A percentile compares a stretch with the other conserved stretches of the same genome.
Conservation (phyloP, 2,888 invertebrate genomes). For the Harpalus rubripes region DNA sequence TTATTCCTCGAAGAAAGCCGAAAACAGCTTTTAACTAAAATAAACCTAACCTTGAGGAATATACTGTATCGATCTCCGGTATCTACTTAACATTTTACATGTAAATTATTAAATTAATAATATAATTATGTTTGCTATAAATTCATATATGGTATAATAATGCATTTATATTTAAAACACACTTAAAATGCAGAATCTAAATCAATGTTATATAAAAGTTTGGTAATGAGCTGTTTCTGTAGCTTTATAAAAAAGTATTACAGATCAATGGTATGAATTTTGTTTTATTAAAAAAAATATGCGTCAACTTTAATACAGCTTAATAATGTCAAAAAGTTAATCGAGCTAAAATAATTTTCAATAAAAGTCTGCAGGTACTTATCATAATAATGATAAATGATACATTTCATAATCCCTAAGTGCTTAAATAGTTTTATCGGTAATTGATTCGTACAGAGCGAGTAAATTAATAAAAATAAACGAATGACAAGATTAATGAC, state of each 20-base stretch:
- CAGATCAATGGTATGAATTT: not conserved
- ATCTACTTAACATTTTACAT: too few relatives aligned
- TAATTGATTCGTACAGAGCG: slow-evolving; percentile 25
- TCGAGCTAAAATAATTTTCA: slow-evolving; percentile 10
- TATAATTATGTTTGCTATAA: too few relatives aligned
- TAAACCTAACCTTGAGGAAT: too few relatives aligned
- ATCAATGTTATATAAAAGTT: too few relatives aligned
- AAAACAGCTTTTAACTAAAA: too few relatives aligned
- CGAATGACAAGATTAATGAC: slow-evolving; percentile 46
- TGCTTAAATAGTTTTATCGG: slow-evolving; percentile 42
- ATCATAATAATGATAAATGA: slow-evolving; percentile 37
- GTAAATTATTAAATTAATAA: too few relatives aligned
- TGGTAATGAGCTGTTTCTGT: too few relatives aligned
- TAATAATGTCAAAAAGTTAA: not conserved
- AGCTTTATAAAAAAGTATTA: not conserved
- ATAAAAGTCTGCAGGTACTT: not conserved
- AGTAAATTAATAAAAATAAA: slow-evolving; percentile 53
- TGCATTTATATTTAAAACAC: too few relatives aligned
- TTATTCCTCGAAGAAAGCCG: too few relatives aligned
- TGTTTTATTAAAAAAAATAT: not conserved
- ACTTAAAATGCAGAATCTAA: too few relatives aligned
- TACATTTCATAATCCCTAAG: slow-evolving; percentile 20
- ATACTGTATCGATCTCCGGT: too few relatives aligned
- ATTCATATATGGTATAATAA: too few relatives aligned
- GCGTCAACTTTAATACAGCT: not conserved